These are phyloP conservation scores for Adelognathus sp. DNA, from an alignment of 2,888 invertebrate species.

Conservation along the genomic window DNA sequence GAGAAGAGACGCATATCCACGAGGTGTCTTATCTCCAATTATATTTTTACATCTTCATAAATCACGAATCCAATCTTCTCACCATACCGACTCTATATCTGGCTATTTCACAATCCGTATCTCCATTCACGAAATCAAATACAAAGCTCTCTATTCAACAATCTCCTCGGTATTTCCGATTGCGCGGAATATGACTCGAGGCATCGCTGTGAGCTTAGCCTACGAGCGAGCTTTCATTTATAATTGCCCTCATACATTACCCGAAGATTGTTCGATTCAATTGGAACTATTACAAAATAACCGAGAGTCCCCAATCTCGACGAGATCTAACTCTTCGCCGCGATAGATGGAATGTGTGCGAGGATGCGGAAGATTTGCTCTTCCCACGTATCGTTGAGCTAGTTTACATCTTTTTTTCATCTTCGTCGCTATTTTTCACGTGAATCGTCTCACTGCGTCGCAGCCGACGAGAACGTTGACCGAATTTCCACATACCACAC, in stretches of 20 bases:
- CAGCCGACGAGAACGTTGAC: constrained; percentile 44
- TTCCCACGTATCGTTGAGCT: constrained; percentile 59
- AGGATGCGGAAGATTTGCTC: constrained; percentile 59
- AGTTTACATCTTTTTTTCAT: constrained; percentile 42
- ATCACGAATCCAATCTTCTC: too few relatives aligned
- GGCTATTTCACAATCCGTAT: not conserved
- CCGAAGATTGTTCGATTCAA: constrained; percentile 34
- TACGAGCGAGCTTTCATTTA: not conserved
- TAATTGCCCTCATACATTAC: too few relatives aligned
- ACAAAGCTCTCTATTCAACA: not conserved
- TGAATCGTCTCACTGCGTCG: not conserved
- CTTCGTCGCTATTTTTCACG: not conserved
- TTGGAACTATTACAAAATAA: constrained; percentile 17
- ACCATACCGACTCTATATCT: too few relatives aligned
- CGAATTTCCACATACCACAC: constrained; percentile 53
- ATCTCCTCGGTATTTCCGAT: not conserved
- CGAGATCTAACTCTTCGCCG: constrained; percentile 26
- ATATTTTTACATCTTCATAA: too few relatives aligned
- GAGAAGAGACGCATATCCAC: too few relatives aligned
- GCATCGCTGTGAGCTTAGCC: not conserved
- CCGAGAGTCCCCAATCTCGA: constrained; percentile 32
- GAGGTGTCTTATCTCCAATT: too few relatives aligned
- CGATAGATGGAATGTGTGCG: constrained; percentile 47
- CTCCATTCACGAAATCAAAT: not conserved
- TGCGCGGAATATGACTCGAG: not conserved